phyloP scores from a whole-genome alignment of 2,888 invertebrate species.

The Molanna angustata region DNA sequence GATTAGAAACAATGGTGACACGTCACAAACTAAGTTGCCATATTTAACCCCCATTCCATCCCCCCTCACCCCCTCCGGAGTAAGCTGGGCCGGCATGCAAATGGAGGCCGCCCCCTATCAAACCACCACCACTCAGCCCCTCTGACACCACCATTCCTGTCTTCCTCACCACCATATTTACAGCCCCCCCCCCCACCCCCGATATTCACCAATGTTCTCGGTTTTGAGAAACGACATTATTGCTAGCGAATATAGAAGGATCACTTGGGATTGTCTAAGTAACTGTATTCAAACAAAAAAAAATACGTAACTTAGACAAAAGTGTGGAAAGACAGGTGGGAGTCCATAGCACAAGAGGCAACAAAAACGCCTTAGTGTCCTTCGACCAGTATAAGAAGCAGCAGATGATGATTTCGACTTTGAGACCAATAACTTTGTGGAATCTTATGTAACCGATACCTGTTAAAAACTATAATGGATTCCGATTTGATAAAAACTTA shows the following conservation, averaged over 20 bases:
- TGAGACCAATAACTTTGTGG: no score
- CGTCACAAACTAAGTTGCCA: constrained; percentile 30
- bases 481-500: no score
- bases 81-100: constrained; percentile 32
- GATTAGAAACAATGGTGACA: constrained; percentile 20
- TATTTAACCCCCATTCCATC: constrained; percentile 27
- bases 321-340: no score
- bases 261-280: constrained; percentile 29
- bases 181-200: neutral
- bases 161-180: constrained; percentile 2
- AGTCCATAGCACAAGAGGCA: no score
- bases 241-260: constrained; percentile 28
- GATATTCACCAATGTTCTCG: constrained; percentile 3
- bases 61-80: constrained; percentile 17
- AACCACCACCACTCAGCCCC: neutral
- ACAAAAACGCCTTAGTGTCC: no score
- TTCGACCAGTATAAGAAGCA: no score
- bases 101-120: constrained; percentile 17
- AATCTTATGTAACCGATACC: no score
- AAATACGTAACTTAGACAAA: no score
- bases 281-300: constrained; percentile 19
- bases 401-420: no score
- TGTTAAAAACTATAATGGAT: no score
- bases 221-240: constrained; percentile 25
- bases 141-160: neutral